Base-by-base conservation (phyloP, 2,888 invertebrate species). In the Kuschelorhynchus macadamiae region DNA sequence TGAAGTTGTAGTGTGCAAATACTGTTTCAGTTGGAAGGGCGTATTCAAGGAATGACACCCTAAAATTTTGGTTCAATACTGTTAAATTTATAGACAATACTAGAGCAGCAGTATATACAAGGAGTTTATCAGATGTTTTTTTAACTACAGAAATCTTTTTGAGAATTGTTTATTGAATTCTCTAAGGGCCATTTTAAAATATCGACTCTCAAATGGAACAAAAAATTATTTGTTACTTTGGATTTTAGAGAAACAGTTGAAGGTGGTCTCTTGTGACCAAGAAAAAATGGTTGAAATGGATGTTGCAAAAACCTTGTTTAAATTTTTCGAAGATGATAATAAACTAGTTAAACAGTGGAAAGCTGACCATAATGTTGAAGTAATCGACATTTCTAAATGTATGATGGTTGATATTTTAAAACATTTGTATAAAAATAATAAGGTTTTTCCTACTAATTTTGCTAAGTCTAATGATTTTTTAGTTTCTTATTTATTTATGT, bases 231-330 rank as follows among this genome's bases (percentile, higher is more conserved):
- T 90, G 20, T 79, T 89, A 1, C 80, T 90, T 44, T 89, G 89
- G 89, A 82, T 90, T 0, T 85, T 90, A 80, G 90, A 90, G 75
- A 88, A 87, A 74, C 85, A 87, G 65, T 79, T 90, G 11, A 85
- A 87, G 77, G 83, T 89, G 11, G 76, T 87, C 11, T 73, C 78
- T 25, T 70, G 75, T 79, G 63, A 77, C 78, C 4, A 77, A 73
- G 68, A 83, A 12, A 18, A 30, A 8, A n/a, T 16, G n/a, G 14
- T 57, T n/a, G 36, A 86, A 0, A 83, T 82, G 73, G 83, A 84
- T 64, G 85, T 88, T 11, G 87, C 87, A 0, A 89, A 89, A 80
- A 83, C 89, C 68, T 80, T 90, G 68, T 90, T 86, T 79, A 86
- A 85, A 80, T 84, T 86, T 66, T 62, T 86, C 0, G 74, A 79